These are phyloP conservation scores for Telenomus remus DNA, from an alignment of 1,140 invertebrate species.

Conservation along the genomic window DNA sequence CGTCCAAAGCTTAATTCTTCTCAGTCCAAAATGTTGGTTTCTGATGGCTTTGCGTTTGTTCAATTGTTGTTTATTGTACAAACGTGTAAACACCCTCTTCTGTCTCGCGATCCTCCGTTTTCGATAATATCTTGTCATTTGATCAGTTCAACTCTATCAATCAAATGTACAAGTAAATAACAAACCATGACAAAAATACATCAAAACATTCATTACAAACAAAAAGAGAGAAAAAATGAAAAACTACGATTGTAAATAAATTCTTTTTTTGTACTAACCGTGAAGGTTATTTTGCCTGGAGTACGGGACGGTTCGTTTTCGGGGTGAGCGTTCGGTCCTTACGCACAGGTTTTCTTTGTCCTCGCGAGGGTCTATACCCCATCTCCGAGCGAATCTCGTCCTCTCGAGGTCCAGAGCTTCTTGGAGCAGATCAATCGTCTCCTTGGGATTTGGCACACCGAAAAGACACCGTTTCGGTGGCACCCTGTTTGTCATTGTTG, in stretches of 20 bases:
- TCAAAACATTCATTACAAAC: too few species aligned
- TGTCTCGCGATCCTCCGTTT: conserved; percentile 13
- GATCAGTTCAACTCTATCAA: not conserved
- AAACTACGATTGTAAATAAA: too few species aligned
- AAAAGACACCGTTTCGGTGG: conserved; percentile 67
- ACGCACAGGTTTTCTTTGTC: conserved; percentile 69
- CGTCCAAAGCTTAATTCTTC: conserved; percentile 43
- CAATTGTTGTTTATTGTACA: conserved; percentile 23
- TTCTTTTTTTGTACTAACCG: conserved; percentile 58
- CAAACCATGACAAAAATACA: too few species aligned
- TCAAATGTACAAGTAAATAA: not conserved
- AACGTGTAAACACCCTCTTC: conserved; percentile 3
- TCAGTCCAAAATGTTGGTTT: conserved; percentile 25
- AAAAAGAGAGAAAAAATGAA: too few species aligned
- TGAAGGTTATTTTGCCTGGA: conserved; percentile 70
- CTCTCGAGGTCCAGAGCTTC: conserved; percentile 68
- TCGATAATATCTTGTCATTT: too few species aligned
- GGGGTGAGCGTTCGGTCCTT: conserved; percentile 59
- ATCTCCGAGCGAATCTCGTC: conserved; percentile 65
- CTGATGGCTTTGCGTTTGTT: conserved; percentile 45
- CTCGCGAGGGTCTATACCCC: conserved; percentile 69
- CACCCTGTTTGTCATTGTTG: conserved; percentile 64
- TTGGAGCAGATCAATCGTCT: conserved; percentile 68
- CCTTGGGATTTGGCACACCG: conserved; percentile 66
- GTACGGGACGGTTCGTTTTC: conserved; percentile 66